Conservation (phyloP, 2,797 vertebrate genomes). For the Botia kubotai region DNA sequence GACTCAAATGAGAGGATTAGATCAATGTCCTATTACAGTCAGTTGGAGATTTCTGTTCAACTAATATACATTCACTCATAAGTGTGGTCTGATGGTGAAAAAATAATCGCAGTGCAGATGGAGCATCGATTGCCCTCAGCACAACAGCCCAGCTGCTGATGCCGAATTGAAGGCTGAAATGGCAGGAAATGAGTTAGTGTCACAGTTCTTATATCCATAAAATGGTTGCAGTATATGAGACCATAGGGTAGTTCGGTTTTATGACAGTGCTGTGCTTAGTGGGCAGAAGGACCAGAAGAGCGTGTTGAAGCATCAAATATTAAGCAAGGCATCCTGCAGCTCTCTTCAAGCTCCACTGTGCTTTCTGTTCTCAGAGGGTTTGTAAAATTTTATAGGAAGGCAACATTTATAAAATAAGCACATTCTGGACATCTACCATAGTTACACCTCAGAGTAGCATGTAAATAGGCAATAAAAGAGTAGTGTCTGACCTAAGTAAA, state of each 20-base stretch:
- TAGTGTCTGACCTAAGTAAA: too few species aligned
- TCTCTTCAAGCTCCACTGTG: neutral
- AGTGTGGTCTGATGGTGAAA: slow-evolving; percentile 3
- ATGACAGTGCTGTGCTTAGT: slow-evolving; percentile 42
- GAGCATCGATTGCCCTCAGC: slow-evolving; percentile 29
- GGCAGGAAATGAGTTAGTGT: slow-evolving; percentile 39
- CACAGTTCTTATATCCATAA: slow-evolving; percentile 46
- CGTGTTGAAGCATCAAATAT: slow-evolving; percentile 42
- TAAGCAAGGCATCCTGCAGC: slow-evolving; percentile 11
- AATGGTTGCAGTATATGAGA: slow-evolving; percentile 46
- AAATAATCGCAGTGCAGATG: slow-evolving; percentile 40
- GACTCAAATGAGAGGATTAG: neutral
- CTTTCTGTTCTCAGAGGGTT: slow-evolving; percentile 14
- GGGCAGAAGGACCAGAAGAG: slow-evolving; percentile 35
- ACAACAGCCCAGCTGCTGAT: slow-evolving; percentile 45
- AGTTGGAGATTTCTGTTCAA: slow-evolving; percentile 7
- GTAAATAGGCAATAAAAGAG: too few species aligned
- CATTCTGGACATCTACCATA: neutral
- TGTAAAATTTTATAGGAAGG: neutral
- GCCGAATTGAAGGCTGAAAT: slow-evolving; percentile 33
- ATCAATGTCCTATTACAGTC: neutral
- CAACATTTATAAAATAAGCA: neutral
- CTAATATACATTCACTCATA: slow-evolving; percentile 5
- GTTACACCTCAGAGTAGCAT: neutral
- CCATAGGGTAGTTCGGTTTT: slow-evolving; percentile 39